Base-by-base conservation (phyloP, 2,797 vertebrate species). In the Apodemus agrarius region DNA sequence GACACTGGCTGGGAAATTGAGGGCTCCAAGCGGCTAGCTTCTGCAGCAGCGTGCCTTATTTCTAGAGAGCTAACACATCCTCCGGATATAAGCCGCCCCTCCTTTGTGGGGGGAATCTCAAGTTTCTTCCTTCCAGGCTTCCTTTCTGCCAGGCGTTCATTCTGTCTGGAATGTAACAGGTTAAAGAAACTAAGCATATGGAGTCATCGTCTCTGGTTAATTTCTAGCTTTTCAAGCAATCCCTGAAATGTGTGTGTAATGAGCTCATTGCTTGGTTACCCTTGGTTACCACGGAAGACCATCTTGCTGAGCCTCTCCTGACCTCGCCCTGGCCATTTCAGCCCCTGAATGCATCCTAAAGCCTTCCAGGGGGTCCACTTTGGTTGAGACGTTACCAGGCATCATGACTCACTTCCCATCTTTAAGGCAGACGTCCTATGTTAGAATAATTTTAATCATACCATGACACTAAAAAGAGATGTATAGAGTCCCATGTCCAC, bases 191-290 rank as follows among this genome's bases (percentile, higher is more conserved):
- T 21, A 65, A 79, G 80, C 95, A 88, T 34, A 79, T 37, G 78
- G 94, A 93, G 63, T 74, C 95, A 86, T 88, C 92, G 22, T 88
- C 89, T 10, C 54, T 19, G 88, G 93, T 86, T 92, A 89, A 97
- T 92, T 88, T 94, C 96, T 89, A 81, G 92, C 85, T 83, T 89
- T 95, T 84, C 83, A 29, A 94, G 92, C 81, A 85, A 93, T 72
- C 69, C n/a, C 91, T 1, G 2, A 72, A 87, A 86, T 63, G 63
- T 85, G 7, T 89, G 85, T 12, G 2, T 59, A 84, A 95, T 75
- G 86, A 94, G 86, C 86, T 96, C 88, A 69, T 65, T 89, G 92
- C 82, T 94, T n/a, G 37, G 95, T 92, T 90, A 78, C 94, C 92
- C 90, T 90, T 22, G 46, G 92, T 92, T 93, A 89, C 94, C 34